Conservation (phyloP, 2,888 invertebrate genomes). For the Andrena camellia region DNA sequence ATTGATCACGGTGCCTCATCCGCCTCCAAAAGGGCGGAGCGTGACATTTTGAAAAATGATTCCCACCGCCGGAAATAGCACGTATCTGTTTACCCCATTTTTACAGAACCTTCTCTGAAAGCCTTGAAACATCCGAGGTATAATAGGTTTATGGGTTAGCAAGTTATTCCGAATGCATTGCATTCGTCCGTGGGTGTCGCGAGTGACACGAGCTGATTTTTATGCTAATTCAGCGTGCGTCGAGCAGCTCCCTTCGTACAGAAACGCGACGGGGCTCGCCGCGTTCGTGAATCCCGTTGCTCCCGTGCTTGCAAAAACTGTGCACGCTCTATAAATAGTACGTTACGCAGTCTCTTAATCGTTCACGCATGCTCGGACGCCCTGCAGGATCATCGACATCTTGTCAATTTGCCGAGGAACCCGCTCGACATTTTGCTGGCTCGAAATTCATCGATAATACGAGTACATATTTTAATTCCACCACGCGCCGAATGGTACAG, state of each 20-base stretch:
- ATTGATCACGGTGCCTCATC: conserved; percentile 15
- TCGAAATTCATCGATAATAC: background rate
- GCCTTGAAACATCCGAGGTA: too few relatives aligned
- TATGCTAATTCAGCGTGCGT: background rate
- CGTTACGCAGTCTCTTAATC: conserved; percentile 45
- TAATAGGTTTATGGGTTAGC: conserved; percentile 8
- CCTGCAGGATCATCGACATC: conserved; percentile 46
- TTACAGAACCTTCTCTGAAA: background rate
- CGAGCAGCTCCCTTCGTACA: background rate
- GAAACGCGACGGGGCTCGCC: background rate
- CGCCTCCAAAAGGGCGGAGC: conserved; percentile 5
- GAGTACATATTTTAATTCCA: background rate
- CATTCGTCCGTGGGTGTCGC: background rate
- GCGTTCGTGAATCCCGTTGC: conserved; percentile 1
- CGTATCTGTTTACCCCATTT: background rate
- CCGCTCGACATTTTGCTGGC: background rate
- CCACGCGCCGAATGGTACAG: background rate
- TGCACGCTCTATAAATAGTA: conserved; percentile 54
- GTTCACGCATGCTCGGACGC: conserved; percentile 21
- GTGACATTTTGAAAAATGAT: conserved; percentile 7
- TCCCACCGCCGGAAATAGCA: background rate
- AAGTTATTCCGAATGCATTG: background rate
- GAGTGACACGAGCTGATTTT: background rate
- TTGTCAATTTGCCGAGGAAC: conserved; percentile 10
- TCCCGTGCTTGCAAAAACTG: conserved; percentile 23